Base-by-base conservation (phyloP, 2,888 invertebrate species). In the Lutraria lutraria region DNA sequence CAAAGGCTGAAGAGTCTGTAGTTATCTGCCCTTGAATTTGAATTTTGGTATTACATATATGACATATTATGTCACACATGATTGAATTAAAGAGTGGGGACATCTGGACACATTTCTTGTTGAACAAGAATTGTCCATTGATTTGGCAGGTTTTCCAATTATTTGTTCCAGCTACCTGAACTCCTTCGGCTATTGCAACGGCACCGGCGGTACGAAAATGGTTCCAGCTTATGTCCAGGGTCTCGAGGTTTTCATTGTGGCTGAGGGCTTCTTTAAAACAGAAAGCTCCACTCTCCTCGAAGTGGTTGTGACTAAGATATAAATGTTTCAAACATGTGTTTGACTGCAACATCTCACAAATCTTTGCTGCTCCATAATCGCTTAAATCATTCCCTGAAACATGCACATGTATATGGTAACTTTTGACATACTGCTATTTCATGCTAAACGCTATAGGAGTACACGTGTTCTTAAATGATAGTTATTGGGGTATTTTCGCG, bases 181-280 rank as follows among this genome's bases (percentile, higher is more conserved):
- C 89, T 56, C 95, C 95, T 68, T 95, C 95, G 4, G 94, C 94
- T 21, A 95, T 88, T 15, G 92, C 92, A 8, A 91, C 87, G 15
- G 95, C 95, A 3, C 95, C 95, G 68, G 93, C 89, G 25, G 94
- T 91, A 76, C 95, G 89, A 82, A 95, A 93, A 83, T 94, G 94
- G 85, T 95, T 95, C 95, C 95, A 95, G 85, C 95, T 95, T 25
- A 95, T 90, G 83, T 95, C 95, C 6, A 95, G 89, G 8, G 93
- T 89, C 86, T 94, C 93, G 21, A 95, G 89, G 29, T 91, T 90
- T 81, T 95, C 95, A 83, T 95, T 95, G 34, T 93, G 91, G 15
- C 93, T 88, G n/a, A 95, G 89, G 2, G 94, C 94, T 13, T 94
- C 94, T 63, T 93, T 92, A 68, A 95, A 93, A 68, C 85, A 90